Base-by-base conservation (phyloP, 2,888 invertebrate species). In the Hartigia nigra region DNA sequence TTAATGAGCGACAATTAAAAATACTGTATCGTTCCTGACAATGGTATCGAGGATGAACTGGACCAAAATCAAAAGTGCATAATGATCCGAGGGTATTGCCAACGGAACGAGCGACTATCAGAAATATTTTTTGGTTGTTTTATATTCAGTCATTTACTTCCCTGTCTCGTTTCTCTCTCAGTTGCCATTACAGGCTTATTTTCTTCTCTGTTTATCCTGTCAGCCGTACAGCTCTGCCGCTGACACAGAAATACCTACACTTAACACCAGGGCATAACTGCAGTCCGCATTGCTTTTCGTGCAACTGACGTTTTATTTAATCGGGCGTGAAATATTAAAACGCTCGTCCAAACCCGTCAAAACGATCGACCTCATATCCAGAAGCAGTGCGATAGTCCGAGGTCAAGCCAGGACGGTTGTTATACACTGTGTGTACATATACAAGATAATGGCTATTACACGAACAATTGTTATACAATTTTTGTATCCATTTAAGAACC, bases 231-330 rank as follows among this genome's bases (percentile, higher is more conserved):
- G 9, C 23, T 31, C 72, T 72, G 72, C 72, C 12, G 23, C 14
- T 72, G 72, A 72, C 72, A 72, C 31, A 34, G 31, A 72, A 31
- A 72, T 72, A 34, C 55, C 55, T 55, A 31, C 75, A 75, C 32
- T 75, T 75, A 23, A 75, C 75, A 37, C 36, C 75, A 36, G 11
- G 32, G 36, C 35, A 12, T 5, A 31, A 36, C 75, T 35, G 72
- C 12, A 32, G 72, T 35, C 36, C 36, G 37, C 75, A 34, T 72
- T 72, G 34, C 31, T 32, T 37, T 37, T 75, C 36, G 35, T 75
- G 75, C 75, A 36, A 36, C 36, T 75, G 75, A 75, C 75, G 75
- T 75, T 37, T 37, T 37, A 37, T 75, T 75, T 75, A 75, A 75
- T 75, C 32, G 75, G 0, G 36, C 75, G 36, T 36, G 75, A 75